A percentile compares a stretch with the other conserved stretches of the same genome.
Evolutionary conservation across 2,797 vertebrate genomes (phyloP).

Genomic region (Ctenopoma multispine): DNA sequence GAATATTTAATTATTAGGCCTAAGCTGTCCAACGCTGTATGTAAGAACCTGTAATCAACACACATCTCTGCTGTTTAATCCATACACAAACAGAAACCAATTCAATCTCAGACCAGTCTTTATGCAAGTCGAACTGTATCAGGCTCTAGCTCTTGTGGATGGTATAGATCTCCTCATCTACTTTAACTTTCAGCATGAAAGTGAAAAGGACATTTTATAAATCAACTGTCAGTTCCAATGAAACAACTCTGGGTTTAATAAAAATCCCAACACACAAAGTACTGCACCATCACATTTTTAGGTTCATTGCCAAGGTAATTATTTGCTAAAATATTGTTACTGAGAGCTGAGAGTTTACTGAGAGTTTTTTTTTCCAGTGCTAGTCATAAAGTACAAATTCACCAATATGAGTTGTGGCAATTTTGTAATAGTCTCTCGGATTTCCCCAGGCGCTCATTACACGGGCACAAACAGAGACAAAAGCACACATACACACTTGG

Average conservation of each 20-base stretch:
- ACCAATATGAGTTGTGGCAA: constrained; percentile 41
- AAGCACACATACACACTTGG: constrained; percentile 54
- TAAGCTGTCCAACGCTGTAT: no score
- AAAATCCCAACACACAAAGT: background rate
- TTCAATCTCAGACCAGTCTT: no score
- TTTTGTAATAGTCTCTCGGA: constrained; percentile 56
- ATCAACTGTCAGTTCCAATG: background rate
- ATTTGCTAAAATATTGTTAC: constrained; percentile 22
- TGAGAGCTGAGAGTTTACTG: constrained; percentile 3
- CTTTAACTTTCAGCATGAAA: background rate
- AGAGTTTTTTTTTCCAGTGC: background rate
- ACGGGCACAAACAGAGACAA: constrained; percentile 35
- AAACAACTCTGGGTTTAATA: background rate
- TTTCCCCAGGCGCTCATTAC: constrained; percentile 45
- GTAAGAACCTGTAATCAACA: no score
- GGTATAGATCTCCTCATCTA: background rate
- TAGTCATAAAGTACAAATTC: constrained; percentile 42
- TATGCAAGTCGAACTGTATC: background rate
- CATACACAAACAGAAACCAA: no score
- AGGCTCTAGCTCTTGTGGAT: background rate
- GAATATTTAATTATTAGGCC: no score
- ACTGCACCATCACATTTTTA: background rate
- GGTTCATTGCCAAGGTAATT: background rate
- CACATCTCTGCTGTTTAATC: no score
- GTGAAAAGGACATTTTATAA: constrained; percentile 6